Evolutionary conservation across 2,888 invertebrate species (phyloP).

Genomic region (Dolichopus griseipennis): DNA sequence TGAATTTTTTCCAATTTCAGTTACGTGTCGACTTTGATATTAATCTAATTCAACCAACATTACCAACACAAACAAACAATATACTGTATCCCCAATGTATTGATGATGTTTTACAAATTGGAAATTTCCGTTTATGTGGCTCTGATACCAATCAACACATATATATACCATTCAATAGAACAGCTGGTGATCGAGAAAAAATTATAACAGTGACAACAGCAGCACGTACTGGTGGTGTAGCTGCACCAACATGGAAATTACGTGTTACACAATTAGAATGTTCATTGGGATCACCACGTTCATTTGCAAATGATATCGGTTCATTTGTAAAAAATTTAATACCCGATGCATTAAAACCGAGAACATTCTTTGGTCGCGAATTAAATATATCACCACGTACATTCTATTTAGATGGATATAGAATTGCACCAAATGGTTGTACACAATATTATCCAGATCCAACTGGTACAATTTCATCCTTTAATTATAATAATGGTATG

Average conservation of each 20-base stretch:
- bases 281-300: slow-evolving; percentile 28
- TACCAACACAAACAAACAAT: slow-evolving; percentile 22
- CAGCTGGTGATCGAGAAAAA: slow-evolving; percentile 25
- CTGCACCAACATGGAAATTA: slow-evolving; percentile 27
- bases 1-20: slow-evolving; percentile 7
- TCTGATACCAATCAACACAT: slow-evolving; percentile 53
- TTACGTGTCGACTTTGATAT: slow-evolving; percentile 32
- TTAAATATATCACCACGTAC: not conserved
- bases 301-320: not conserved
- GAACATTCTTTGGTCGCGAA: slow-evolving; percentile 5
- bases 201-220: slow-evolving; percentile 24
- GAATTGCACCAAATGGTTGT: slow-evolving; percentile 32
- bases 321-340: no score
- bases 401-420: slow-evolving; percentile 27
- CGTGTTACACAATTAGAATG: slow-evolving; percentile 31
- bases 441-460: slow-evolving; percentile 32
- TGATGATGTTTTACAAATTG: slow-evolving; percentile 28
- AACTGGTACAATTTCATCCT: slow-evolving; percentile 34
- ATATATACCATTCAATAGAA: slow-evolving; percentile 30
- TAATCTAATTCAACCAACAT: slow-evolving; percentile 30
- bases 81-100: slow-evolving; percentile 28
- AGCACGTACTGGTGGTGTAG: slow-evolving; percentile 24
- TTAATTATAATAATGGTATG: slow-evolving; percentile 51
- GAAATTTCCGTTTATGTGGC: slow-evolving; percentile 45
- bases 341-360: not conserved